phyloP scores from a whole-genome alignment of 2,888 invertebrate species.

The Pseudococcus viburni region DNA sequence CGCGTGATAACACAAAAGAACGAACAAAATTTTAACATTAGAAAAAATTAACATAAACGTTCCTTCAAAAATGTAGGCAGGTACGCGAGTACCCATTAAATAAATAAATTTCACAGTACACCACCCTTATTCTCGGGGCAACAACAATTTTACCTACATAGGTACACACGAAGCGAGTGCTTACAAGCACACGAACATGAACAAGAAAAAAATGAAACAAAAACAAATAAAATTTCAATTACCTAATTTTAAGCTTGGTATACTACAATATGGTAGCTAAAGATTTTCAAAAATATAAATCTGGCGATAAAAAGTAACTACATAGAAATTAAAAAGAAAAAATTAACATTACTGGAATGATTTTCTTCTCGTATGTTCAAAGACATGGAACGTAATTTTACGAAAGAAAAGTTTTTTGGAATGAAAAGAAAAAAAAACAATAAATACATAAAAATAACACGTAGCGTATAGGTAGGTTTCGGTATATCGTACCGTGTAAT shows the following conservation, averaged over 20 bases:
- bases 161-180: neutral
- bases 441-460: neutral
- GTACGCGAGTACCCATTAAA: neutral
- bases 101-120: neutral
- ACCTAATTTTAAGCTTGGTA: constrained; percentile 48
- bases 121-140: neutral
- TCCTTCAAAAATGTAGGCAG: neutral
- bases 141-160: neutral
- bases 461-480: neutral
- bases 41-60: constrained; percentile 24
- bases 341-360: constrained; percentile 59
- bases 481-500: neutral
- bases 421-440: constrained; percentile 5
- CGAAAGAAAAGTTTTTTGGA: neutral
- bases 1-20: neutral
- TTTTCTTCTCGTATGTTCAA: neutral
- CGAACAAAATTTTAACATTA: constrained; percentile 13
- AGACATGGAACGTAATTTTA: constrained; percentile 45
- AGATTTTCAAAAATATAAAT: constrained; percentile 36
- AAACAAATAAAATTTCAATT: constrained; percentile 46
- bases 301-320: constrained; percentile 61
- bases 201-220: neutral
- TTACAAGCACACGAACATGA: too few species aligned
- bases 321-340: constrained; percentile 11
- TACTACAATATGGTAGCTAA: constrained; percentile 63